A percentile compares a stretch with the other conserved stretches of the same genome.
These are phyloP conservation scores for Drosophila mettleri DNA, from an alignment of 2,888 invertebrate species.

Conservation along the genomic window DNA sequence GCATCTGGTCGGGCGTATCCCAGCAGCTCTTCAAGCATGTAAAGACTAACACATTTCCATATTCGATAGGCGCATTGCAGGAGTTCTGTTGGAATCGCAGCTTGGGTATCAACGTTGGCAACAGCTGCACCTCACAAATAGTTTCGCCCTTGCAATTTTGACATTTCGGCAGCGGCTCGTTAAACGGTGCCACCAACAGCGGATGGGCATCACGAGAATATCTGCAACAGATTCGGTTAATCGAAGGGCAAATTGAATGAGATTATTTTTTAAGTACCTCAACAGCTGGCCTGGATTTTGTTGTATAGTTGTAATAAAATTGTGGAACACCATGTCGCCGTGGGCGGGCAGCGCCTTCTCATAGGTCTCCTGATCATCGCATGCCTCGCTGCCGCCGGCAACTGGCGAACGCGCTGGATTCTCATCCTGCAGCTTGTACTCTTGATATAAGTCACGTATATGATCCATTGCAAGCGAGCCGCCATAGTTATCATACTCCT, in stretches of 20 bases:
- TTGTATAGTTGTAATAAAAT: slow-evolving; percentile 90
- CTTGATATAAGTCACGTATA: slow-evolving; percentile 87
- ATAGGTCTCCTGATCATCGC: slow-evolving; percentile 88
- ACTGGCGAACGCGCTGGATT: slow-evolving; percentile 75
- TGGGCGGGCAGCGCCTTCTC: slow-evolving; percentile 92
- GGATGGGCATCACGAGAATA: slow-evolving; percentile 91
- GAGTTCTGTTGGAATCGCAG: slow-evolving; percentile 87
- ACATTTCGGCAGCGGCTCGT: slow-evolving; percentile 87
- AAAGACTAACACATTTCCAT: slow-evolving; percentile 93
- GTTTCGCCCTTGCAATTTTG: slow-evolving; percentile 90
- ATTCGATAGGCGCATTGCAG: slow-evolving; percentile 89
- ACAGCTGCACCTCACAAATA: slow-evolving; percentile 93
- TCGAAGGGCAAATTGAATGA: neutral
- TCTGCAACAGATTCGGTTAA: slow-evolving; percentile 85
- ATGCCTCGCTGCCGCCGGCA: slow-evolving; percentile 30
- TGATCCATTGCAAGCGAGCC: slow-evolving; percentile 86
- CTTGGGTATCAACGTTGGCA: slow-evolving; percentile 92
- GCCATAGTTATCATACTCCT: slow-evolving; percentile 82
- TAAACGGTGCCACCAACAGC: slow-evolving; percentile 89
- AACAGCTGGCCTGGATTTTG: slow-evolving; percentile 93
- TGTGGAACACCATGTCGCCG: slow-evolving; percentile 93
- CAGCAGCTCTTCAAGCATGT: slow-evolving; percentile 95
- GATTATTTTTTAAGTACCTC: slow-evolving; percentile 86
- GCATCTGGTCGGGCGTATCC: slow-evolving; percentile 89
- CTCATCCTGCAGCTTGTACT: slow-evolving; percentile 87